Base-by-base conservation (phyloP, 2,797 vertebrate species). In the Jordanella pulchra region DNA sequence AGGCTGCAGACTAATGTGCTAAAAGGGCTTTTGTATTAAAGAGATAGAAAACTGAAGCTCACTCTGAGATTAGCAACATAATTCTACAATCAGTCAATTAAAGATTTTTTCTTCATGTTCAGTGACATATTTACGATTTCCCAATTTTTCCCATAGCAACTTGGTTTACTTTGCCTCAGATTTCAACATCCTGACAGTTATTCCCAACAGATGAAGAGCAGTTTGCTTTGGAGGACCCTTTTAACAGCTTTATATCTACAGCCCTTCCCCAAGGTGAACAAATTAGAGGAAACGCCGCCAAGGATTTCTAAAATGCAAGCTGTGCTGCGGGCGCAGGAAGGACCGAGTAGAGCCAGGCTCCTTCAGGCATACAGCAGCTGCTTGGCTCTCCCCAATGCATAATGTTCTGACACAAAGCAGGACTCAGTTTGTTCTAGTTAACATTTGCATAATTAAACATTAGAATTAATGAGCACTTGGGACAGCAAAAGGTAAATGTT, bases 401-500 rank as follows among this genome's bases (percentile, higher is more conserved):
- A 73, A 79, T 77, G 39, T 1, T 54, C 68, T 89, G 86, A 93
- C 73, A 84, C 65, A 83, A 85, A 91, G 83, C 93, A 93, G 92
- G 60, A 47, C 77, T 79, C 79, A 45, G 73, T 78, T 80, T 50
- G 71, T 67, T 81, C 91, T 90, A 89, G 88, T 82, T 85, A 88
- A 90, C 86, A 86, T 90, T 89, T 88, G 77, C 85, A 81, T 74
- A 63, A 85, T 87, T 89, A 92, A 93, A 93, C 87, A 90, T 80
- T 76, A 68, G 76, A 83, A 89, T 90, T 91, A 91, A 87, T 90
- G 85, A 78, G 71, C 65, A 82, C 83, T 66, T 79, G 67, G 71
- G 73, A 78, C 83, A 79, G 80, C 79, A 70, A 69, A 65, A 81
- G 79, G 53, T 72, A 77, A 90, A 85, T 87, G 76, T 42, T 30